Evolutionary conservation across 2,888 invertebrate genomes (phyloP), one percentile per base, ranked within the genome.

Genomic region (Drosophila quasianomalipes): DNA sequence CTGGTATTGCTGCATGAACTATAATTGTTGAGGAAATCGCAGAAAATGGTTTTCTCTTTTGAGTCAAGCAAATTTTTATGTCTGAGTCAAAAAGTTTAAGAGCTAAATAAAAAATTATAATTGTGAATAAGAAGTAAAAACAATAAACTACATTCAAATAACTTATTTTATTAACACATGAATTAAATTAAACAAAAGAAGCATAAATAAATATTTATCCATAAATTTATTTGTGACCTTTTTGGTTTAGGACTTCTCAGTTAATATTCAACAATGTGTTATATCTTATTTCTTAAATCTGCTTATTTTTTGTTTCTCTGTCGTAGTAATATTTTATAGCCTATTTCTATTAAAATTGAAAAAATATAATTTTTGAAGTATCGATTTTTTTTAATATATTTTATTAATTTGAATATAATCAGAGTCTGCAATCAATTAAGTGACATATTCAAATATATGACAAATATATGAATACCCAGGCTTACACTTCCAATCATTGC

Each of bases 401-500:
- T 22, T 22, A 22, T 7, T 47, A 7, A 22, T 2, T 4, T 22
- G 22, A 22, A 26, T 16, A 9, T 26, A 47, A 16, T 47, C 47
- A 26, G 14, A 26, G 26, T 26, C 47, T 26, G 47, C 16, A 47
- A 47, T 47, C 22, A 47, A 47, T 47, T 26, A 47, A 26, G 4
- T 9, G 16, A 16, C 7, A 9, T 47, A 47, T 22, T 47, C 26
- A 47, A 47, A 26, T 47, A 47, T 47, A 16, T 26, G 44, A 22
- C 22, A 33, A 12, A 33, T 33, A 4, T 1, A 16, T 37, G 37
- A 3, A 22, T 33, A 22, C 33, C 33, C 9, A 5, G 7, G 30
- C 12, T 39, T 28, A 10, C 31, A 30, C 51, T 60, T 16, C 3
- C 61, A 41, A 28, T 14, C 49, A 62, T 82, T 82, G 54, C 79